Conservation (phyloP, 1,140 invertebrate genomes). For the Lucilia cuprina region DNA sequence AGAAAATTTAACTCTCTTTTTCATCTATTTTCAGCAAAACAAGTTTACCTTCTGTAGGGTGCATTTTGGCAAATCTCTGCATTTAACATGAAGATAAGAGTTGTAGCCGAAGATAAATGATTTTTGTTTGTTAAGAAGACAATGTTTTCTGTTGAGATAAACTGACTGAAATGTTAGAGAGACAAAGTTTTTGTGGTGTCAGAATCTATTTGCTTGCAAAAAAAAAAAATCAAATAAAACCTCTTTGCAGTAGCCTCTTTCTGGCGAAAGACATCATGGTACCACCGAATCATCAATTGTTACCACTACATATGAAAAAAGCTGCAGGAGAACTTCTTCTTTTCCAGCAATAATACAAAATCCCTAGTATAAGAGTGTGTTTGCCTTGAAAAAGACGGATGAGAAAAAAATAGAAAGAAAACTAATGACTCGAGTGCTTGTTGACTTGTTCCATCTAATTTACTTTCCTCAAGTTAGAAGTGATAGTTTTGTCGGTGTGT, state of each 20-base stretch:
- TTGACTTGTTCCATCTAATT: slow-evolving; percentile 34
- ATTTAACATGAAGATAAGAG: not conserved
- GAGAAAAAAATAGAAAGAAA: not conserved
- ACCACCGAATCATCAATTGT: slow-evolving; percentile 25
- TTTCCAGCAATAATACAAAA: not conserved
- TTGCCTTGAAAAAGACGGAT: not conserved
- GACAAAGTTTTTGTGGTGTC: slow-evolving; percentile 26
- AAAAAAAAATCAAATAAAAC: not conserved
- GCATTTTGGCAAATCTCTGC: not conserved
- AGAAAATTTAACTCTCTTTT: not conserved
- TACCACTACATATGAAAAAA: not conserved
- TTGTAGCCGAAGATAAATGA: slow-evolving; percentile 18
- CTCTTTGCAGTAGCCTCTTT: slow-evolving; percentile 21
- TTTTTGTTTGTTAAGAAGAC: slow-evolving; percentile 31
- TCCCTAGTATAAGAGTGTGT: not conserved
- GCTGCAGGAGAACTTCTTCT: not conserved
- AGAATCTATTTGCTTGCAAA: slow-evolving; percentile 20
- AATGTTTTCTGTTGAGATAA: slow-evolving; percentile 31
- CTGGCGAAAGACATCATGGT: not conserved
- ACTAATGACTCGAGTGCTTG: slow-evolving; percentile 31
- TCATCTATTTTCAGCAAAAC: no score
- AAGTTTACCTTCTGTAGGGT: not conserved
- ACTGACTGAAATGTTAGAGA: not conserved
- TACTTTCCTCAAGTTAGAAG: not conserved
- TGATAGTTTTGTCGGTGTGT: not conserved